These are phyloP conservation scores for Carassius carassius DNA, from an alignment of 2,113 vertebrate genomes.

Conservation along the genomic window DNA sequence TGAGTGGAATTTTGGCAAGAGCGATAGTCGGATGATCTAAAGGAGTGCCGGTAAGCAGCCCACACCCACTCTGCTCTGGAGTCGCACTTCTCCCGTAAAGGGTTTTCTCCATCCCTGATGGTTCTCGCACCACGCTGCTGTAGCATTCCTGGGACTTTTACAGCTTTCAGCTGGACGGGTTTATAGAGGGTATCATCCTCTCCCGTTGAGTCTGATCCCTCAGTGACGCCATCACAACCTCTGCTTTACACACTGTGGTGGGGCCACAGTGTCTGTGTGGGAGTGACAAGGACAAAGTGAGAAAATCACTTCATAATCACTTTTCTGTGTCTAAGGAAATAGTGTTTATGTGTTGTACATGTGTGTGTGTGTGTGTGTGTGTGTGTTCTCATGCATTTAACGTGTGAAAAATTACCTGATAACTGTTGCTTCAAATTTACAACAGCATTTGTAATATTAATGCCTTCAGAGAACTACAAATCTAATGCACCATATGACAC, in stretches of 20 bases:
- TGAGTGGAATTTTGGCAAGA: slow-evolving; percentile 39
- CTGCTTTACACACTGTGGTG: slow-evolving; percentile 65
- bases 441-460: background rate
- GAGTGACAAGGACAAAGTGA: background rate
- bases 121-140: slow-evolving; percentile 12
- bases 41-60: slow-evolving; percentile 12
- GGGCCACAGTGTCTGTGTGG: slow-evolving; percentile 17
- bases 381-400: slow-evolving; percentile 37
- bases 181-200: slow-evolving; percentile 41
- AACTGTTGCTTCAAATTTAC: background rate
- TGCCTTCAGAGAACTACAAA: slow-evolving; percentile 37
- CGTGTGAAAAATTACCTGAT: background rate
- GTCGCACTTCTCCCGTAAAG: slow-evolving; percentile 26
- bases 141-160: slow-evolving; percentile 46
- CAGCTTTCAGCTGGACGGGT: slow-evolving; percentile 46
- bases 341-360: slow-evolving; percentile 8
- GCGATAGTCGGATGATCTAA: slow-evolving; percentile 13
- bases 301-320: slow-evolving; percentile 21
- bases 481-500: background rate
- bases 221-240: slow-evolving; percentile 34
- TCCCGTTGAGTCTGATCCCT: slow-evolving; percentile 17
- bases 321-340: background rate
- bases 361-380: background rate
- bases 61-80: slow-evolving; percentile 16
- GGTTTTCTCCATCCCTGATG: slow-evolving; percentile 22